phyloP scores from a whole-genome alignment of 2,888 invertebrate species.

The Conops quadrifasciatus region DNA sequence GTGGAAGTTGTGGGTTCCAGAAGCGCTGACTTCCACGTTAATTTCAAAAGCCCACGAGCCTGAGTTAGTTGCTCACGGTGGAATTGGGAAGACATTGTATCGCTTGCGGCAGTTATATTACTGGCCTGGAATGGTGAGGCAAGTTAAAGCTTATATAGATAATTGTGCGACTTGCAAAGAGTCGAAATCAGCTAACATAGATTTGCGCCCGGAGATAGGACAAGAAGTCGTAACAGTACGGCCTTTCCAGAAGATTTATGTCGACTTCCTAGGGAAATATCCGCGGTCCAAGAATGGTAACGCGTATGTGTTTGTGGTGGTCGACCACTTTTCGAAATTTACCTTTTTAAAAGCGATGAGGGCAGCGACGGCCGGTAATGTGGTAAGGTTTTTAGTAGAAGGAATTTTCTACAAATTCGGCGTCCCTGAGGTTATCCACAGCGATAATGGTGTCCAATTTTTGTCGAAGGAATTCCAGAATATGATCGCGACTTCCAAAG shows the following conservation, averaged over 20 bases:
- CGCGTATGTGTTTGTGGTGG: background rate
- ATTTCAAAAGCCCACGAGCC: constrained; percentile 15
- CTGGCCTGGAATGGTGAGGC: background rate
- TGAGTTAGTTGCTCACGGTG: constrained; percentile 33
- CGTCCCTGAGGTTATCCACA: no score
- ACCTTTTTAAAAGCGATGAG: no score
- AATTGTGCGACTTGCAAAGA: background rate
- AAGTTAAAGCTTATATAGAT: background rate
- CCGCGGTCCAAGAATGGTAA: background rate
- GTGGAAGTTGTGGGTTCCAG: constrained; percentile 36
- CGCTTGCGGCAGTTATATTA: constrained; percentile 15
- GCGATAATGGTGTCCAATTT: no score
- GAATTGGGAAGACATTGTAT: constrained; percentile 26
- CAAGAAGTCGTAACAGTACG: no score
- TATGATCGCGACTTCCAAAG: background rate
- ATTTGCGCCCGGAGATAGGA: no score
- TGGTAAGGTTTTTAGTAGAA: no score
- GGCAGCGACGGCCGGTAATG: no score
- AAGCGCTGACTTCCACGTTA: background rate
- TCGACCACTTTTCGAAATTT: no score
- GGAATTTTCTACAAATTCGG: no score
- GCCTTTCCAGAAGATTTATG: no score
- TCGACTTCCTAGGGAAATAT: background rate
- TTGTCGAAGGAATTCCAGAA: background rate
- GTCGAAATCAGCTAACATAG: background rate